Conservation (phyloP, 2,797 vertebrate species). For the Crocidura indochinensis region DNA sequence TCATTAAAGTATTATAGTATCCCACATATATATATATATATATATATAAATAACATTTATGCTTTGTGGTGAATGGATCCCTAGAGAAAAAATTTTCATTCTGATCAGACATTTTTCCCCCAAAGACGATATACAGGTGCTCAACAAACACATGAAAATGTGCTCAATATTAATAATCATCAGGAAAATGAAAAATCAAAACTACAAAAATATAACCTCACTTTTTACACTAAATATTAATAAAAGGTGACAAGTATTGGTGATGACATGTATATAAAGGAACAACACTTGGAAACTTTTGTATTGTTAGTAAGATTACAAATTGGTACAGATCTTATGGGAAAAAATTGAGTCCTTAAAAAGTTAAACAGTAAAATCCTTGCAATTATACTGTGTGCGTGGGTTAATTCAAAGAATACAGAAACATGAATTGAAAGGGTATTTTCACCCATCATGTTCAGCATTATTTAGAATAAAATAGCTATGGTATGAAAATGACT, state of each 20-base stretch:
- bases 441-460: no score
- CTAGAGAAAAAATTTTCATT: neutral
- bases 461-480: no score
- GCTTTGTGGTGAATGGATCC: no score
- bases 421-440: no score
- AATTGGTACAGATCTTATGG: neutral
- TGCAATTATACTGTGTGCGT: neutral
- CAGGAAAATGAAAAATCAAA: neutral
- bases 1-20: no score
- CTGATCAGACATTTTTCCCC: neutral
- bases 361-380: neutral
- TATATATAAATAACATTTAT: no score
- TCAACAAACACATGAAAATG: neutral
- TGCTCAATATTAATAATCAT: neutral
- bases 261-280: neutral
- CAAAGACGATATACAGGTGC: neutral
- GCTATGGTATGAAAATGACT: no score
- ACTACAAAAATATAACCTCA: neutral
- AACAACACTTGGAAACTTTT: neutral
- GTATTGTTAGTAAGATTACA: neutral
- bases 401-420: neutral
- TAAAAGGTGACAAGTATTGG: neutral
- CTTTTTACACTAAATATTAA: neutral
- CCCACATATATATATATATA: no score
- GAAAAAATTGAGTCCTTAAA: neutral